These are phyloP conservation scores for Taxidea taxus DNA, from an alignment of 2,113 vertebrate genomes.

Conservation along the genomic window DNA sequence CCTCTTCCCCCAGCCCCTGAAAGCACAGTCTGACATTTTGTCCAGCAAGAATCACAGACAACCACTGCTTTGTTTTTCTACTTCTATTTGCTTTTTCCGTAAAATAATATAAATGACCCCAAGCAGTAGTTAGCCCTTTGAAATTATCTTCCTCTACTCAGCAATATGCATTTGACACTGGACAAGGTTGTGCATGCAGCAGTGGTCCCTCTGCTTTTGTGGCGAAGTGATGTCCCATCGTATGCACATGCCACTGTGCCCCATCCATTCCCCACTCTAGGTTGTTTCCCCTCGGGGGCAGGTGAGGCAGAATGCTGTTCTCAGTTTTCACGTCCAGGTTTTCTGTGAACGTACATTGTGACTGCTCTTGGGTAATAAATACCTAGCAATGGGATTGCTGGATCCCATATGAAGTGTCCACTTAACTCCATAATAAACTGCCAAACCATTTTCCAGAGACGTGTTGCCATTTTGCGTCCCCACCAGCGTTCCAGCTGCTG, in stretches of 20 bases:
- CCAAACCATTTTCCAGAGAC: not conserved
- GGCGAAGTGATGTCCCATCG: not conserved
- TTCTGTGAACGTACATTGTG: not conserved
- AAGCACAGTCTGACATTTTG: not conserved
- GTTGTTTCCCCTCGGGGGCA: not conserved
- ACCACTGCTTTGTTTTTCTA: not conserved
- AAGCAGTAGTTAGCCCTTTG: not conserved
- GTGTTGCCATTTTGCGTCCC: not conserved
- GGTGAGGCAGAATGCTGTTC: not conserved
- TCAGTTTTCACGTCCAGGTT: not conserved
- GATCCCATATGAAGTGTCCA: not conserved
- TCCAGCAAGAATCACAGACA: no score
- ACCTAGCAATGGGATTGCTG: not conserved
- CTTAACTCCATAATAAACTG: not conserved
- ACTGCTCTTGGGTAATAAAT: not conserved
- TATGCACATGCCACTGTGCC: accelerated
- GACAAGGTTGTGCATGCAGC: not conserved
- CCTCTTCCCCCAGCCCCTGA: not conserved
- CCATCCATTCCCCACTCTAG: not conserved
- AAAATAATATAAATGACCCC: no score
- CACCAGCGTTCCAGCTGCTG: no score
- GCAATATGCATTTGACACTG: not conserved
- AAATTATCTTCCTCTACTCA: not conserved
- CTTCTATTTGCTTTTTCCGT: not conserved
- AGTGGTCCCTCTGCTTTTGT: not conserved